Conservation (phyloP, 64 coral and sea anemone genomes). For the Dendrophyllia cribrosa region DNA sequence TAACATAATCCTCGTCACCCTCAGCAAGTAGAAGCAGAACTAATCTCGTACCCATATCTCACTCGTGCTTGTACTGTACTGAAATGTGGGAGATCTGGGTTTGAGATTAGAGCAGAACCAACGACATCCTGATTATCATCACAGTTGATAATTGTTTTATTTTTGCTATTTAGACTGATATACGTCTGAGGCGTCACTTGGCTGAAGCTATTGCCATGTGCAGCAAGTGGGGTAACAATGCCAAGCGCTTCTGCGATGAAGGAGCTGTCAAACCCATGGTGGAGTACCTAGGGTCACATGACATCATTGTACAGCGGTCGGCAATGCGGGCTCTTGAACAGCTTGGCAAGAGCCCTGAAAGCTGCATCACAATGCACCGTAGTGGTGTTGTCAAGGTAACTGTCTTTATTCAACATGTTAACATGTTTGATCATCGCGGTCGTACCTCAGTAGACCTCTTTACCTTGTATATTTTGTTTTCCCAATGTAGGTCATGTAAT, state of each 20-base stretch:
- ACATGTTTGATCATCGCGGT: neutral
- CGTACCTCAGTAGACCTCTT: too few species aligned
- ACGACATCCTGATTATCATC: neutral
- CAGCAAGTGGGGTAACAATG: constrained; percentile 83
- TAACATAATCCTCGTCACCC: neutral
- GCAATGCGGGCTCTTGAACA: constrained; percentile 84
- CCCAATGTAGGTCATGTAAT: too few species aligned
- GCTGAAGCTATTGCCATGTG: constrained; percentile 90
- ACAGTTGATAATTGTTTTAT: neutral
- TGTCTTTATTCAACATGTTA: neutral
- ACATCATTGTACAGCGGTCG: constrained; percentile 76
- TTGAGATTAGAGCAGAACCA: too few species aligned
- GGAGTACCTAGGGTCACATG: constrained; percentile 71
- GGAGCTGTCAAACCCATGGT: constrained; percentile 85
- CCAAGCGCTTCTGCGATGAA: constrained; percentile 66
- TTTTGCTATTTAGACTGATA: constrained; percentile 61
- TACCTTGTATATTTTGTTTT: too few species aligned
- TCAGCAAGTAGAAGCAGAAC: too few species aligned
- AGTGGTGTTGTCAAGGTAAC: constrained; percentile 87
- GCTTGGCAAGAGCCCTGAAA: constrained; percentile 66
- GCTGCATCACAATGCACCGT: constrained; percentile 88
- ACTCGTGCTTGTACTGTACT: too few species aligned
- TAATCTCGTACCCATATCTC: too few species aligned
- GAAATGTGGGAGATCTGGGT: too few species aligned
- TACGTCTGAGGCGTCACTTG: constrained; percentile 57